Conservation (phyloP, 2,113 vertebrate species). For the Mesoclemmys tuberculata region DNA sequence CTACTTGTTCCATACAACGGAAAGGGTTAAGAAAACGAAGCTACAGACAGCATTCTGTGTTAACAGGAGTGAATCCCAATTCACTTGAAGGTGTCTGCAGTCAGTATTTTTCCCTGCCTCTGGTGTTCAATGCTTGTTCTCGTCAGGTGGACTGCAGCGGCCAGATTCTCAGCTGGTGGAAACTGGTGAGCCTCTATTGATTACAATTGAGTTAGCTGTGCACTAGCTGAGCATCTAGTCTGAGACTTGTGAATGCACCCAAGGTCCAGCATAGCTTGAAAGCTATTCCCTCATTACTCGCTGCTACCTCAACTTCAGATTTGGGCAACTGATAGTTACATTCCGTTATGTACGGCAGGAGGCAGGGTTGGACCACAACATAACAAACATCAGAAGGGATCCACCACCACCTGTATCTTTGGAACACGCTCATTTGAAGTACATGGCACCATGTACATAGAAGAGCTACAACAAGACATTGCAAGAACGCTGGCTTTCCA, state of each 20-base stretch:
- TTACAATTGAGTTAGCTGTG: rapidly evolving
- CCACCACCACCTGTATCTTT: background rate
- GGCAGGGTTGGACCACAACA: background rate
- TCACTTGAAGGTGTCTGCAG: background rate
- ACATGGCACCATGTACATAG: background rate
- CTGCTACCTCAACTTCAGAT: background rate
- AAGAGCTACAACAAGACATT: background rate
- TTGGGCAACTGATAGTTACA: background rate
- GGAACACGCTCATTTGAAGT: background rate
- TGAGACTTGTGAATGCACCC: background rate
- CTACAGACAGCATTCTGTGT: background rate
- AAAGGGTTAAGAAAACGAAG: background rate
- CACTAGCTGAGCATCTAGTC: background rate
- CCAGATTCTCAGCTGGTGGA: background rate
- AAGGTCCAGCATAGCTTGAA: background rate
- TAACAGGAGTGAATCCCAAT: background rate
- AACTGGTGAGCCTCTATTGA: background rate
- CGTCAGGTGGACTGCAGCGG: background rate
- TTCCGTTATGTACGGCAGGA: background rate
- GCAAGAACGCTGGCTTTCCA: background rate
- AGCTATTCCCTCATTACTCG: background rate
- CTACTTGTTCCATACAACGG: background rate
- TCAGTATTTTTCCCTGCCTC: background rate
- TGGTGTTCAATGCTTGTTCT: background rate
- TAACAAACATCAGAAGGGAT: background rate